Conservation (phyloP, 2,888 invertebrate species). For the Agriopis aurantiaria region DNA sequence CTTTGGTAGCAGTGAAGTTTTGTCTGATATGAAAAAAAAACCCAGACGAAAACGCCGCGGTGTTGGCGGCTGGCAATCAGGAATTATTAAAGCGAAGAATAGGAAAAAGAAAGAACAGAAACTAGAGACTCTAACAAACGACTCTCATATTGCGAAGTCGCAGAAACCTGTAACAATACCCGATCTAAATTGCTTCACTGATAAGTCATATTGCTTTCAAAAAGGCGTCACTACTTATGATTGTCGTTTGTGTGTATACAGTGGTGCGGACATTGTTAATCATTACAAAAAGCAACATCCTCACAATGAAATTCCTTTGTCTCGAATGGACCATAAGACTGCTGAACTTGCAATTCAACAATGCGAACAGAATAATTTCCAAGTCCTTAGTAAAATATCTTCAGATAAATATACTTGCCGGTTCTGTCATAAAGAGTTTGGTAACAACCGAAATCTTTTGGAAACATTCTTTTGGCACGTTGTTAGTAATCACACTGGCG, state of each 20-base stretch:
- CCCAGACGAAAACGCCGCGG: conserved; percentile 62
- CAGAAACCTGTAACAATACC: conserved; percentile 50
- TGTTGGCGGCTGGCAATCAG: conserved; percentile 66
- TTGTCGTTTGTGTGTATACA: conserved; percentile 88
- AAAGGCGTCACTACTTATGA: conserved; percentile 70
- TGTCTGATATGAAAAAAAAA: conserved; percentile 68
- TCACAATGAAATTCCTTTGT: conserved; percentile 88
- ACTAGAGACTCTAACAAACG: conserved; percentile 27
- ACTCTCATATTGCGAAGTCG: conserved; percentile 31
- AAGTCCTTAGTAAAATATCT: conserved; percentile 66
- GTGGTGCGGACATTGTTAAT: conserved; percentile 87
- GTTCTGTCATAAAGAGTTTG: conserved; percentile 76
- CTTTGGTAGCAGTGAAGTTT: conserved; percentile 63
- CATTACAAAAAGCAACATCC: conserved; percentile 89
- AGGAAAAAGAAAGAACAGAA: conserved; percentile 67
- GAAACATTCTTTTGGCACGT: conserved; percentile 90
- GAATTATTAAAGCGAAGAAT: conserved; percentile 72
- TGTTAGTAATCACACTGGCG: conserved; percentile 91
- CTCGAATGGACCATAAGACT: conserved; percentile 83
- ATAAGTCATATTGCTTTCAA: conserved; percentile 77
- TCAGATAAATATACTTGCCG: conserved; percentile 72
- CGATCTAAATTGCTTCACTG: conserved; percentile 70
- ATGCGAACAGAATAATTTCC: conserved; percentile 75
- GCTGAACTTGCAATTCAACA: conserved; percentile 86
- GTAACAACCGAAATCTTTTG: conserved; percentile 58